Percentiles rank a stretch among this genome's conserved stretches.
Conservation (phyloP, 2,888 invertebrate species). For the Hylaea fasciaria region DNA sequence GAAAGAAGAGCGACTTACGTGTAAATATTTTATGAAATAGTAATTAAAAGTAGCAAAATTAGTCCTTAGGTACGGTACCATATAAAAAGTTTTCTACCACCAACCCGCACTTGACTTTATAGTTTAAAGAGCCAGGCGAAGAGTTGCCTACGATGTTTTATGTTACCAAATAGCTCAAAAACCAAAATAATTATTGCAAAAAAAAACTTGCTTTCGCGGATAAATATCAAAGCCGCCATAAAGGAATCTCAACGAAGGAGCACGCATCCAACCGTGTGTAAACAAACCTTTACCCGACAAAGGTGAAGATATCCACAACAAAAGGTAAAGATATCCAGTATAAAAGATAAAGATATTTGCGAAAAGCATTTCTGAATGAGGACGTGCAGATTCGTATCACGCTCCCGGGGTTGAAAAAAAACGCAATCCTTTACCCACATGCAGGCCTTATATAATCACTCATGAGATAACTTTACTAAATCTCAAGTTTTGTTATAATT, state of each 20-base stretch:
- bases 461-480: not conserved
- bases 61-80: too few relatives aligned
- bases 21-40: too few relatives aligned
- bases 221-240: slow-evolving; percentile 22
- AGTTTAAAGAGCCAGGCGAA: too few relatives aligned
- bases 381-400: slow-evolving; percentile 18
- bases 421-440: slow-evolving; percentile 28
- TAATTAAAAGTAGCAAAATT: too few relatives aligned
- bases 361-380: slow-evolving; percentile 13
- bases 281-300: slow-evolving; percentile 31
- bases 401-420: slow-evolving; percentile 11
- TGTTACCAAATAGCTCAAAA: too few relatives aligned
- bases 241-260: slow-evolving; percentile 21
- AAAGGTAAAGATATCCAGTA: slow-evolving; percentile 8
- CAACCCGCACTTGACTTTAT: too few relatives aligned
- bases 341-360: slow-evolving; percentile 11
- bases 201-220: not conserved
- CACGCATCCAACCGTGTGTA: slow-evolving; percentile 35
- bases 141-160: too few relatives aligned
- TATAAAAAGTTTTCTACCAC: too few relatives aligned
- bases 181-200: too few relatives aligned
- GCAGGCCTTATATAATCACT: not conserved
- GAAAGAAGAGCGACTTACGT: too few relatives aligned
- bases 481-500: too few relatives aligned
- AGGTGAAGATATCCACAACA: slow-evolving; percentile 18